These are phyloP conservation scores for Xenentodon cancila DNA, from an alignment of 2,797 vertebrate genomes.

Conservation along the genomic window DNA sequence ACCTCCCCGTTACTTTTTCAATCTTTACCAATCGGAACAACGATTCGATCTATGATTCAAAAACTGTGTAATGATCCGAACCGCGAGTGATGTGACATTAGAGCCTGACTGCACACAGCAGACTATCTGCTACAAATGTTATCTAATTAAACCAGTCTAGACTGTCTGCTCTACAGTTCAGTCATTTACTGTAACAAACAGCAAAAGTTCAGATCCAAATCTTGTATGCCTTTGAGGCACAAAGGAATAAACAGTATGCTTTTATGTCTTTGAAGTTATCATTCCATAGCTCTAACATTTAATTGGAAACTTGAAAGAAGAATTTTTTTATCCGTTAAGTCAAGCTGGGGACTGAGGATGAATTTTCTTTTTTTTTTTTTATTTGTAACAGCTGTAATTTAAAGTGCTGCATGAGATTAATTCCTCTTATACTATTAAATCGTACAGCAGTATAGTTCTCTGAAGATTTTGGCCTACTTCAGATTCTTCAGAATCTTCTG, in stretches of 20 bases:
- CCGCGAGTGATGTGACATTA: background rate
- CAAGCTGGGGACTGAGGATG: constrained; percentile 31
- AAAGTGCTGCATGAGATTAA: constrained; percentile 14
- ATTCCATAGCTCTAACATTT: constrained; percentile 56
- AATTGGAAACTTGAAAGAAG: constrained; percentile 70
- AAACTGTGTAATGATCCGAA: no score
- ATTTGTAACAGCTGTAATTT: constrained; percentile 14
- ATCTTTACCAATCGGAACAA: no score
- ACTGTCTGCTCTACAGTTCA: constrained; percentile 49
- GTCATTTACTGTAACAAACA: constrained; percentile 58
- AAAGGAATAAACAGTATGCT: constrained; percentile 67
- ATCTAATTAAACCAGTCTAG: constrained; percentile 73
- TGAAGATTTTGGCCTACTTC: background rate
- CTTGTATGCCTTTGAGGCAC: constrained; percentile 68
- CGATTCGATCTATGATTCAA: no score
- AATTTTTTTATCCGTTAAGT: constrained; percentile 61
- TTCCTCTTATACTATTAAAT: constrained; percentile 15
- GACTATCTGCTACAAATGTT: constrained; percentile 73
- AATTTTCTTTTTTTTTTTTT: constrained; percentile 3
- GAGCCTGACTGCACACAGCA: constrained; percentile 28
- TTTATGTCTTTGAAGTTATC: constrained; percentile 77
- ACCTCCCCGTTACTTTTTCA: no score
- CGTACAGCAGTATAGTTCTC: background rate
- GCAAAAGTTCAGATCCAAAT: constrained; percentile 60
- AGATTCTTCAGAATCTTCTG: background rate